Percentiles rank a stretch among this genome's conserved stretches.
Evolutionary conservation across 2,888 invertebrate species (phyloP).

Genomic region (Acanthosepion esculentum): DNA sequence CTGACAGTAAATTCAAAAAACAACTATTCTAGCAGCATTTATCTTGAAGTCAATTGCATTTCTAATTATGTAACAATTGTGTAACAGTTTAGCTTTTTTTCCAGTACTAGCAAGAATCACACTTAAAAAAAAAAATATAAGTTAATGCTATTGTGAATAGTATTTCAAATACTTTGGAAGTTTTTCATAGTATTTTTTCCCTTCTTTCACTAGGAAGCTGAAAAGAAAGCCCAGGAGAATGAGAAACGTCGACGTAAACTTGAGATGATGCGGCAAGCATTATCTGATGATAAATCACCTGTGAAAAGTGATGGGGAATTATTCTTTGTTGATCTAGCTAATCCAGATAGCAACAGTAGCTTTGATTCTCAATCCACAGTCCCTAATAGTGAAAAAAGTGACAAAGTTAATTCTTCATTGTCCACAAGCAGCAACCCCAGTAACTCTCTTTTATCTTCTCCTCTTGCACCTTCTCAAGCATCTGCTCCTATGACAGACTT

Average conservation of each 20-base stretch:
- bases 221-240: conserved; percentile 58
- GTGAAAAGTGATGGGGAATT: neutral
- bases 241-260: conserved; percentile 63
- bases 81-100: neutral
- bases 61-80: neutral
- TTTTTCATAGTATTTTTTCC: neutral
- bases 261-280: conserved; percentile 62
- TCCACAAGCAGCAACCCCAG: neutral
- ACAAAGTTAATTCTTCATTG: conserved; percentile 34
- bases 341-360: neutral
- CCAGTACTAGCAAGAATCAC: neutral
- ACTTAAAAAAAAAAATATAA: neutral
- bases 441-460: neutral
- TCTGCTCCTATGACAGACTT: conserved; percentile 24
- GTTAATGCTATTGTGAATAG: neutral
- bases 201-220: conserved; percentile 56
- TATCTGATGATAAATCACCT: conserved; percentile 57
- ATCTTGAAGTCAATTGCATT: too few species aligned
- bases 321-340: conserved; percentile 35
- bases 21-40: neutral
- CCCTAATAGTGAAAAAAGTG: neutral
- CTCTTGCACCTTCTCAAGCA: neutral
- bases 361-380: neutral
- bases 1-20: neutral
- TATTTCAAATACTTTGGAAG: neutral